phyloP scores from a whole-genome alignment of 2,113 vertebrate species.

The Anarhynchus alexandrinus region DNA sequence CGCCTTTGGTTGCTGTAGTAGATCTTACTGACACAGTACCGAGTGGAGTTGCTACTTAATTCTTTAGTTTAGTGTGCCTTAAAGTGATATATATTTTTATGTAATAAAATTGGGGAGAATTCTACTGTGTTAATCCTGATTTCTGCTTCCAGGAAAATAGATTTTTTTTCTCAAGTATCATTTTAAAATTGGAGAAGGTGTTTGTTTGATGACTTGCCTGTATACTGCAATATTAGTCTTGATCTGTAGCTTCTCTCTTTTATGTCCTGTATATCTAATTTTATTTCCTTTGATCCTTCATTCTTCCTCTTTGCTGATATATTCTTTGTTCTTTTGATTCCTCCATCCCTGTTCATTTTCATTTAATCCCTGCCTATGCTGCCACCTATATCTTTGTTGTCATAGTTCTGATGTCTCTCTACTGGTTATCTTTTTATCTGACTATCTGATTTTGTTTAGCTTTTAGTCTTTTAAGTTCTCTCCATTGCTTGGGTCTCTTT shows the following conservation, averaged over 20 bases:
- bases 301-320: not conserved
- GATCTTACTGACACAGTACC: not conserved
- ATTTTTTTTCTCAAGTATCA: not conserved
- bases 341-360: not conserved
- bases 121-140: not conserved
- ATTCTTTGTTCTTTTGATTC: constrained; percentile 22
- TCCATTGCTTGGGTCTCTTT: constrained; percentile 19
- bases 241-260: constrained; percentile 13
- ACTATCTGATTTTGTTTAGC: constrained; percentile 27
- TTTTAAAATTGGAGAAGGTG: not conserved
- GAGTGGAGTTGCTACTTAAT: not conserved
- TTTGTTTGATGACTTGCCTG: not conserved
- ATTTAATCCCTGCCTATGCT: constrained; percentile 11
- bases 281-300: constrained; percentile 45
- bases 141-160: not conserved
- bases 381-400: constrained; percentile 13
- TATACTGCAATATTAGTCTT: not conserved
- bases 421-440: constrained; percentile 37
- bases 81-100: not conserved
- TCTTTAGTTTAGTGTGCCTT: not conserved
- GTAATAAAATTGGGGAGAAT: not conserved
- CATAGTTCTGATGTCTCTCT: constrained; percentile 17
- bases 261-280: constrained; percentile 32
- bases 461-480: constrained; percentile 47
- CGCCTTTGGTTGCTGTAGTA: not conserved